These are phyloP conservation scores for Microtus oregoni DNA, from an alignment of 2,113 vertebrate genomes.

Conservation along the genomic window DNA sequence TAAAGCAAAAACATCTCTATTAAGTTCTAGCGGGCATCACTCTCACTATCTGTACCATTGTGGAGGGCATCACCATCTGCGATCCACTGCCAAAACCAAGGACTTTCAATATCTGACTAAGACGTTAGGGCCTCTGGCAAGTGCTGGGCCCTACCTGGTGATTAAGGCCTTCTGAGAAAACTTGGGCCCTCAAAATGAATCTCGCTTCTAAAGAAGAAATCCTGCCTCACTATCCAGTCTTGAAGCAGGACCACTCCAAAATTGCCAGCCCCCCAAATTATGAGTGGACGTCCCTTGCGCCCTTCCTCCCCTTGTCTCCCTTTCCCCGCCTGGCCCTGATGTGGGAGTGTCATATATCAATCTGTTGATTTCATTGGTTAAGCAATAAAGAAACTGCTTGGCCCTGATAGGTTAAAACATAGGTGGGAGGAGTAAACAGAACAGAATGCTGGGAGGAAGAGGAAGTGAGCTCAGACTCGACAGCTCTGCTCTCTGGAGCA, in stretches of 20 bases:
- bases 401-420: too few species aligned
- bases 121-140: too few species aligned
- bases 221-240: neutral
- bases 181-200: neutral
- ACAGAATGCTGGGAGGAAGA: too few species aligned
- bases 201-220: neutral
- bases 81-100: neutral
- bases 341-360: too few species aligned
- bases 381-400: too few species aligned
- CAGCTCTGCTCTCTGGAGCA: too few species aligned
- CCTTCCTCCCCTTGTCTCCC: too few species aligned
- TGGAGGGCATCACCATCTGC: too few species aligned
- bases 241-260: neutral
- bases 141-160: neutral
- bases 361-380: too few species aligned
- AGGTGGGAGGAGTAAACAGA: too few species aligned
- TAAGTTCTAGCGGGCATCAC: neutral
- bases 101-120: neutral
- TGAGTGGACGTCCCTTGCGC: neutral
- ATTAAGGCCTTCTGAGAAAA: conserved; percentile 5
- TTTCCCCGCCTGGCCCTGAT: neutral
- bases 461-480: too few species aligned
- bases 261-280: neutral
- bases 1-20: neutral
- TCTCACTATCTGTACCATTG: neutral